Evolutionary conservation across 2,113 vertebrate genomes (phyloP), one percentile per base, ranked within the genome.

Genomic region (Solenodon paradoxus): DNA sequence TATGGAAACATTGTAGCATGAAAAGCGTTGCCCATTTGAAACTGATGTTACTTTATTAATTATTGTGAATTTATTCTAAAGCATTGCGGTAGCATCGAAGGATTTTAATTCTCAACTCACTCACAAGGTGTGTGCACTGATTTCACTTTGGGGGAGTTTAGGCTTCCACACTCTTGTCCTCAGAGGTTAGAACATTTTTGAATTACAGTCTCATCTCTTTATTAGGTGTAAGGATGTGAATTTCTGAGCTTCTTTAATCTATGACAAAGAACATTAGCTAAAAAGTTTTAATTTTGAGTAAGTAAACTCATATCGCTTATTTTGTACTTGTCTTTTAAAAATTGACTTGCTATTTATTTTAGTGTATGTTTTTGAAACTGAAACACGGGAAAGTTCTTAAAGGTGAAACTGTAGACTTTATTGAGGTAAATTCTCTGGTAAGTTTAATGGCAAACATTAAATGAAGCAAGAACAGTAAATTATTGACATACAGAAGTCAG

Each of bases 21-120:
- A 35, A 53, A 90, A 38, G 1, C 1, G 16, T 81, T 63, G 19
- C n/a, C 24, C 40, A 61, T 53, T n/a, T 47, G 42, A 74, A 90
- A 17, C 59, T 20, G 38, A 10, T 61, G 26, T 68, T 64, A 45
- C 7, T 71, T 82, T 80, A 57, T 88, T 82, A 61, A 66, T 94
- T 95, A 88, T 12, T 51, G 1, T 72, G 61, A 55, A 71, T 71
- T 51, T 78, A 59, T 68, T 93, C 32, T 83, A 64, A 89, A 88
- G 51, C 55, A 26, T 83, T 90, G 88, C 72, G 87, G 59, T 94
- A 89, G 96, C 20, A 59, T 89, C 75, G 82, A n/a, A 40, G 24
- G 84, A 59, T 24, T 61, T 87, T 77, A 95, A 71, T 93, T 97
- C 57, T 94, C 88, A 97, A 61, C 38, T 96, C 66, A 92, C 92